Conservation (phyloP, 2,888 invertebrate genomes). For the Euspilapteryx auroguttella region DNA sequence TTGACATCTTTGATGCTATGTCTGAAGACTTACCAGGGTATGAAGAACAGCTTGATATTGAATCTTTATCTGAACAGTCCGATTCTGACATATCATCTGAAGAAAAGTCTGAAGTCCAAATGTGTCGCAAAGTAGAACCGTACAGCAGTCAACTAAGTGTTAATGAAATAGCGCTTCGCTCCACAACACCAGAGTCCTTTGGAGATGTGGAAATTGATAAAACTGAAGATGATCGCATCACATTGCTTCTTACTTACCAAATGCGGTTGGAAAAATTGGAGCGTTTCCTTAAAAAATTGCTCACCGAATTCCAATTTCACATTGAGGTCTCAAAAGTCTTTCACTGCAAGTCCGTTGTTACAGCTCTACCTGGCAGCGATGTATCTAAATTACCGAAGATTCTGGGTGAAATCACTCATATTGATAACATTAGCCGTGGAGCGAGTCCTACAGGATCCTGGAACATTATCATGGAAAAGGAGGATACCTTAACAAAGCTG, state of each 20-base stretch:
- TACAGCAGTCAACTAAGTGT: conserved; percentile 9
- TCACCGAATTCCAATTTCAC: conserved; percentile 39
- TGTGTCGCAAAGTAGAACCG: conserved; percentile 33
- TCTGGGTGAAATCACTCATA: conserved; percentile 15
- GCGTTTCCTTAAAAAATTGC: conserved; percentile 24
- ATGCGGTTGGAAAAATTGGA: conserved; percentile 34
- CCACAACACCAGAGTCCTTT: conserved; percentile 35
- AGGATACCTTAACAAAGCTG: conserved; percentile 22
- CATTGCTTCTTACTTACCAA: conserved; percentile 28
- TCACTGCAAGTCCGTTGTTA: conserved; percentile 20
- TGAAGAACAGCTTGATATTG: conserved; percentile 27
- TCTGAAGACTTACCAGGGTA: conserved; percentile 18
- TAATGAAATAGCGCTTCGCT: conserved; percentile 16
- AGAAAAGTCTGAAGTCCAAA: conserved; percentile 19
- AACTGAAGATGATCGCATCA: conserved; percentile 30
- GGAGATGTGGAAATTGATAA: conserved; percentile 35
- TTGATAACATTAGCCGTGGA: conserved; percentile 16
- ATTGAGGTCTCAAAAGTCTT: conserved; percentile 46
- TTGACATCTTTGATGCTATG: conserved; percentile 28
- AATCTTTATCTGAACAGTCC: conserved; percentile 32
- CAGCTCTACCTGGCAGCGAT: conserved; percentile 17
- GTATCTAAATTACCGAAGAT: conserved; percentile 16
- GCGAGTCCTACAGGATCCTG: conserved; percentile 27
- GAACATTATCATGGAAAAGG: conserved; percentile 36
- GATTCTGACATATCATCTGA: conserved; percentile 25